Evolutionary conservation across 2,888 invertebrate genomes (phyloP).

Genomic region (Parasteatoda lunata): DNA sequence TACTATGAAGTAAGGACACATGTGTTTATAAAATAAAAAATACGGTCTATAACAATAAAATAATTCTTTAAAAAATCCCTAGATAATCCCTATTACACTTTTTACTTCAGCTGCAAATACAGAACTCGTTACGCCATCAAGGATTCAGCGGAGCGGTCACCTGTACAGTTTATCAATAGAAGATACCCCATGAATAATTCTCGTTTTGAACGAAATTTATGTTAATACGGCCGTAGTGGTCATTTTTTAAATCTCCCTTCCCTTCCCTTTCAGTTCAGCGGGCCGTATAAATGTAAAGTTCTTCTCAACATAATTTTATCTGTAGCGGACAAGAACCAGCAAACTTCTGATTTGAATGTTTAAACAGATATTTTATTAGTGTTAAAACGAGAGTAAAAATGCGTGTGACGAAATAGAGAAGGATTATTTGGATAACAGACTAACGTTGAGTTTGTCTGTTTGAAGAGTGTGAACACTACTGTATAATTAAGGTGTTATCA

Average conservation of each 20-base stretch:
- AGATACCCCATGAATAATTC: slow-evolving; percentile 27
- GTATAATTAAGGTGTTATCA: too few species aligned
- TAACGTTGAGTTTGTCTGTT: too few species aligned
- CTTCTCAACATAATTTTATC: slow-evolving; percentile 15
- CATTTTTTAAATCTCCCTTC: not conserved
- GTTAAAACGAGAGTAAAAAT: not conserved
- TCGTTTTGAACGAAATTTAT: not conserved
- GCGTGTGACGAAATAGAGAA: too few species aligned
- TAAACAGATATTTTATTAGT: slow-evolving; percentile 13
- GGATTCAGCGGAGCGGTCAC: slow-evolving; percentile 6
- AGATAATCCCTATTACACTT: too few species aligned
- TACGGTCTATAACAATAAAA: too few species aligned
- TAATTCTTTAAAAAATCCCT: too few species aligned
- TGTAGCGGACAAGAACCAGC: slow-evolving; percentile 1
- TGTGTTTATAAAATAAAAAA: too few species aligned
- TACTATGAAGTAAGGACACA: too few species aligned
- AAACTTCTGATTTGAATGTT: slow-evolving; percentile 20
- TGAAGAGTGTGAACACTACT: too few species aligned
- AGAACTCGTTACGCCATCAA: slow-evolving; percentile 3
- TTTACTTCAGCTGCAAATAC: not conserved
- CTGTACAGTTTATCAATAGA: slow-evolving; percentile 31
- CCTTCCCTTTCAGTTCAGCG: not conserved
- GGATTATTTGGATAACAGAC: not conserved
- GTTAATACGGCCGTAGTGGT: not conserved
- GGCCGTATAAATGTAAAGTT: slow-evolving; percentile 46